phyloP scores from a whole-genome alignment of 1,140 invertebrate genomes.

The Rhysida immarginata region DNA sequence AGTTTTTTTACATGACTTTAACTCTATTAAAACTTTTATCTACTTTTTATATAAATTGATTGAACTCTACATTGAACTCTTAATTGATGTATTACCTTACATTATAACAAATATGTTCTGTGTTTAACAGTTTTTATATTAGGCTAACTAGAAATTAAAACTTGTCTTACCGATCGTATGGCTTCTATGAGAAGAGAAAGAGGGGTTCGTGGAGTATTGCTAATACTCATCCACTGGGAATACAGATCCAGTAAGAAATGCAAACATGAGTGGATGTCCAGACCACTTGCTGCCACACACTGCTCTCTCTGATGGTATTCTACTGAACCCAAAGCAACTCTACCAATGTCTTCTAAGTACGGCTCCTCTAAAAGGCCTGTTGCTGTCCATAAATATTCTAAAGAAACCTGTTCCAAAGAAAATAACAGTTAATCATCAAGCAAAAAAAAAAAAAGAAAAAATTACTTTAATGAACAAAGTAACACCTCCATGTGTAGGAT shows the following conservation, averaged over 20 bases:
- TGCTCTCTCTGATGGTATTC: slow-evolving; percentile 18
- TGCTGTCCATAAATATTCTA: slow-evolving; percentile 34
- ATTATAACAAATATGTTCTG: too few relatives aligned
- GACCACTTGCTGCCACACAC: slow-evolving; percentile 29
- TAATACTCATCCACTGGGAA: slow-evolving; percentile 48
- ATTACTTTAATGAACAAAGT: too few relatives aligned
- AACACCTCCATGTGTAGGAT: too few relatives aligned
- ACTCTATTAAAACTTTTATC: too few relatives aligned
- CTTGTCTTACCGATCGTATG: slow-evolving; percentile 41
- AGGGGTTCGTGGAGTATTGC: slow-evolving; percentile 34
- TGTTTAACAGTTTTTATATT: too few relatives aligned
- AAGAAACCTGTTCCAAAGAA: slow-evolving; percentile 20
- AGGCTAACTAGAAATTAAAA: not conserved
- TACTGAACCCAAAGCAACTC: slow-evolving; percentile 6
- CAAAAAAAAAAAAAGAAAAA: too few relatives aligned
- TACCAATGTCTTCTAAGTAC: slow-evolving; percentile 10
- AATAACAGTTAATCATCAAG: too few relatives aligned
- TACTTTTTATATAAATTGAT: too few relatives aligned
- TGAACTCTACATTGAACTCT: too few relatives aligned
- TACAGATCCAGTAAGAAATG: slow-evolving; percentile 69
- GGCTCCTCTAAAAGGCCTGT: slow-evolving; percentile 17
- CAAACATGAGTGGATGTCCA: slow-evolving; percentile 74
- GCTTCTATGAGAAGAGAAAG: slow-evolving; percentile 47
- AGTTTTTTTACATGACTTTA: too few relatives aligned
- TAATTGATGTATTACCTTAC: too few relatives aligned